Base-by-base conservation (phyloP, 2,888 invertebrate species). In the Germaria angustata region DNA sequence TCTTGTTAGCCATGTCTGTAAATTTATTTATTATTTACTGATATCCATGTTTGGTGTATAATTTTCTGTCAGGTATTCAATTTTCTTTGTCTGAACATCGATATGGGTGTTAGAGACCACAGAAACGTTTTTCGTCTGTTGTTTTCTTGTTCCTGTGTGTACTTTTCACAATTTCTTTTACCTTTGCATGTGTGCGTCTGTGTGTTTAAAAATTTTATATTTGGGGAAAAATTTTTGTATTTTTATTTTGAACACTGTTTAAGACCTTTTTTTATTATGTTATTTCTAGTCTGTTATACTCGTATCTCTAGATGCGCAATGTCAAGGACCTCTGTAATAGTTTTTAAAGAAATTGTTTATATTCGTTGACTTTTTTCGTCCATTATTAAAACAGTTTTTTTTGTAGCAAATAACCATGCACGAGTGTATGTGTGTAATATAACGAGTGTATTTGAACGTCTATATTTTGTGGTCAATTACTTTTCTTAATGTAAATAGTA, bases 311-410 rank as follows among this genome's bases (percentile, higher is more conserved):
- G 66, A 34, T 71, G 32, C 22, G 51, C 46, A 76, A 71, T 65
- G 79, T 82, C 82, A 82, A 71, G 79, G 82, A 82, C 79, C 82
- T 71, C 71, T 76, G 75, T 66, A 66, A 66, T 72, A 53, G 51
- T 41, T 51, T 17, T 69, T n/a, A 77, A 61, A 63, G 46, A 20
- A 71, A 71, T 46, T 63, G 13, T 49, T 55, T 39, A 32, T 28
- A 13, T 49, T 24, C 49, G 32, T 55, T 69, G 61, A 55, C 8
- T 44, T 34, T 44, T 55, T 55, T 44, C 39, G 15, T 46, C 34
- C 55, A 44, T 53, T 24, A 46, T 41, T 22, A 24, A 53, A 34
- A 69, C 77, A 69, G 49, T 61, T 78, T 78, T 78, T 57, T 57
- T 57, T 20, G 17, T 55, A 17, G n/a, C 13, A 68, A 68, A 36